Evolutionary conservation across 2,888 invertebrate species (phyloP).

Genomic region (Stenurella melanura): DNA sequence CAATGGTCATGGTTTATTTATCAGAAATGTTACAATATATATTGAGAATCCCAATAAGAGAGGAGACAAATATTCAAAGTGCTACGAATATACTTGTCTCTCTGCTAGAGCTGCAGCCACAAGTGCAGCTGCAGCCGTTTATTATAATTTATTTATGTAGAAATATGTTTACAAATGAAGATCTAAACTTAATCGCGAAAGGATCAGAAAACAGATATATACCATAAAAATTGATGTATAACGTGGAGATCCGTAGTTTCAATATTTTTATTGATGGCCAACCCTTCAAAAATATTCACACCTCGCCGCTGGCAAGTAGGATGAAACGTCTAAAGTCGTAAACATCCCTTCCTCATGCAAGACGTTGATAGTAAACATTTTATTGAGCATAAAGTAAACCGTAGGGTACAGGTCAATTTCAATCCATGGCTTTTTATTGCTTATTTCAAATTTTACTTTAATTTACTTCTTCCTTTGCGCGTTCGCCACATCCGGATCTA

Average conservation of each 20-base stretch:
- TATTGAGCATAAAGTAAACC: slow-evolving; percentile 66
- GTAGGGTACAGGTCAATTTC: slow-evolving; percentile 65
- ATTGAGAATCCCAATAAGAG: no score
- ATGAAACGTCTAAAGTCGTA: slow-evolving; percentile 25
- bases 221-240: no score
- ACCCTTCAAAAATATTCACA: slow-evolving; percentile 20
- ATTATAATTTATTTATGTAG: no score
- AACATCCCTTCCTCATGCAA: slow-evolving; percentile 45
- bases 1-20: no score
- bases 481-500: slow-evolving; percentile 13
- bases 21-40: no score
- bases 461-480: slow-evolving; percentile 49
- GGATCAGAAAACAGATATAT: no score
- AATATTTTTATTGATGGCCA: not conserved
- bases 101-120: no score
- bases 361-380: slow-evolving; percentile 66
- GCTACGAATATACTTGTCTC: no score
- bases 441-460: slow-evolving; percentile 58
- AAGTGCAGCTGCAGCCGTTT: no score
- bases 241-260: not conserved
- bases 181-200: no score
- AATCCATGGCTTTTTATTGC: slow-evolving; percentile 59
- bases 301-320: slow-evolving; percentile 30
- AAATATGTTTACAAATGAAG: no score
- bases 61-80: no score